These are phyloP conservation scores for Habroteleia sp. DNA, from an alignment of 2,888 invertebrate genomes.

Conservation along the genomic window DNA sequence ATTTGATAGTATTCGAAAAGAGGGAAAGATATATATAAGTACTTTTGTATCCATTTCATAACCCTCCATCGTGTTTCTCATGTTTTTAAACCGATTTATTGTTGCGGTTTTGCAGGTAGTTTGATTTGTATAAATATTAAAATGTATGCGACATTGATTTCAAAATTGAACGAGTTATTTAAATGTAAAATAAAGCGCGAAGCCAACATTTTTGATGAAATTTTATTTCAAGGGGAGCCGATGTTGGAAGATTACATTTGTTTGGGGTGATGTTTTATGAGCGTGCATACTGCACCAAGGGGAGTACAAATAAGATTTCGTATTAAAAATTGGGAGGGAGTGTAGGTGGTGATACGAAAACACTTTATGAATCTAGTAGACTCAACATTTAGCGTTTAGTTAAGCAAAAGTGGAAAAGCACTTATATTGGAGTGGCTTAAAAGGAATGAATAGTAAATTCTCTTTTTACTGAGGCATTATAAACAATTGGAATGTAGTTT, in stretches of 20 bases:
- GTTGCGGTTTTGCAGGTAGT: constrained; percentile 13
- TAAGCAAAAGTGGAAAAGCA: too few species aligned
- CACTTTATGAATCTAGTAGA: constrained; percentile 12
- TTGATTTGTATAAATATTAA: constrained; percentile 24
- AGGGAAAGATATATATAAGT: too few species aligned
- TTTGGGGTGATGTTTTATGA: constrained; percentile 30
- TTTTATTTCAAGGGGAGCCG: constrained; percentile 31
- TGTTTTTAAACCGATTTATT: too few species aligned
- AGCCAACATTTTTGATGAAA: constrained; percentile 34
- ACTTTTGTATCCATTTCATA: too few species aligned
- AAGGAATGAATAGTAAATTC: too few species aligned
- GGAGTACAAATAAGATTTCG: constrained; percentile 25
- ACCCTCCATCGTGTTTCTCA: too few species aligned
- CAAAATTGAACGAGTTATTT: constrained; percentile 26
- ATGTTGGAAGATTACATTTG: constrained; percentile 31
- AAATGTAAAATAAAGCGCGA: constrained; percentile 40
- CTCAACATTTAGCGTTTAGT: constrained; percentile 1
- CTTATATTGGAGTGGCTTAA: too few species aligned
- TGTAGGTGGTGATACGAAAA: constrained; percentile 19
- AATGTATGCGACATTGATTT: constrained; percentile 18
- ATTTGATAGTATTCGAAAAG: too few species aligned
- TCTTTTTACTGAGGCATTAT: too few species aligned
- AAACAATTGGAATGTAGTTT: too few species aligned
- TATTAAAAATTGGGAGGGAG: constrained; percentile 15
- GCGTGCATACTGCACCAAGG: constrained; percentile 4